Evolutionary conservation across 2,888 invertebrate genomes (phyloP), one percentile per base, ranked within the genome.

Genomic region (Drosophila suboccidentalis): DNA sequence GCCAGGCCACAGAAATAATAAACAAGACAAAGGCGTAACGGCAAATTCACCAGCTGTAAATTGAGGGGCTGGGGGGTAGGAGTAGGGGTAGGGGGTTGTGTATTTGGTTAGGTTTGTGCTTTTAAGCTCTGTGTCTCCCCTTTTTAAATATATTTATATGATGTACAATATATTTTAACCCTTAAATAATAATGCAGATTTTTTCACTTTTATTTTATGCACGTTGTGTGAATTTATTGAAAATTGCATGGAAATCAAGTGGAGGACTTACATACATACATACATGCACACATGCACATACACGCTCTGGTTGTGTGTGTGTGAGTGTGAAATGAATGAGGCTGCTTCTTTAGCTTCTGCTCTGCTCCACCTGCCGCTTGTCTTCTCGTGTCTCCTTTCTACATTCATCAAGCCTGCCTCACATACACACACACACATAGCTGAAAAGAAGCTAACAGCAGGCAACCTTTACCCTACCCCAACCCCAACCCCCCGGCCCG

Each of bases 1-100:
- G 83, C 71, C 78, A 71, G 71, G 83, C 62, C 75, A 74, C 84
- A 84, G 22, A 84, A 72, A 84, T 83, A 89, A 84, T 83, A 89
- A 84, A 89, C 89, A 87, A 87, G 89, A 72, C 70, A 83, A 84
- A 83, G 81, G 87, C 84, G 87, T 78, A 73, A 74, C 87, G 49
- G 60, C 61, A 17, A 50, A 54, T 55, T 60, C 70, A 62, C 19
- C 32, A 44, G 44, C 55, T 67, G 49, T 57, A 46, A 46, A 34
- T 55, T 34, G 29, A n/a, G n/a, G n/a, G n/a, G n/a, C n/a, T n/a
- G n/a, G n/a, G 15, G 8, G 43, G 44, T 38, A 15, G 22, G 32
- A 22, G 19, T 5, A 43, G 19, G 53, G 8, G 5, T 3, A 22
- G n/a, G 34, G 17, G 57, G 9, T 29, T 8, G 38, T 22, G 22